phyloP scores from a whole-genome alignment of 2,888 invertebrate species.

The Lasioglossum figueresi region DNA sequence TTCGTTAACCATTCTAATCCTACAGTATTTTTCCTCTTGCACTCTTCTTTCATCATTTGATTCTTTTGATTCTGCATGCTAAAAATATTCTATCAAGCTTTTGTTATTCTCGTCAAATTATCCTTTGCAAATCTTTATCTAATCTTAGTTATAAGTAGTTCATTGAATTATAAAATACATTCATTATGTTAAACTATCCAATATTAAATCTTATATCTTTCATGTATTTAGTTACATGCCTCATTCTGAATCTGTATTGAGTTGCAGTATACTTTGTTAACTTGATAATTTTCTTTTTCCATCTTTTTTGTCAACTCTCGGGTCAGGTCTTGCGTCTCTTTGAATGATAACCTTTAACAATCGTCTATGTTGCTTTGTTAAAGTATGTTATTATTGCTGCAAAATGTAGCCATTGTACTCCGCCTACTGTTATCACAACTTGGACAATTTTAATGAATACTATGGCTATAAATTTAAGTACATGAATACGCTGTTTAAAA shows the following conservation, averaged over 20 bases:
- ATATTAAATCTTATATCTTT: slow-evolving; percentile 30
- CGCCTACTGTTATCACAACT: background rate
- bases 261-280: slow-evolving; percentile 59
- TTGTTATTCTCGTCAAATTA: slow-evolving; percentile 19
- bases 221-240: slow-evolving; percentile 58
- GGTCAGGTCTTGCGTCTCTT: slow-evolving; percentile 38
- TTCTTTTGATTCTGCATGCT: slow-evolving; percentile 28
- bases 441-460: background rate
- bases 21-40: slow-evolving; percentile 40
- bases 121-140: background rate
- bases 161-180: background rate
- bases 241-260: slow-evolving; percentile 66
- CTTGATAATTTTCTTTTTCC: slow-evolving; percentile 60
- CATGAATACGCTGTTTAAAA: background rate
- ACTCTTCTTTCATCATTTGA: slow-evolving; percentile 31
- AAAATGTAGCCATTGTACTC: slow-evolving; percentile 22
- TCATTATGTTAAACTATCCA: background rate
- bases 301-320: slow-evolving; percentile 42
- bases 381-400: slow-evolving; percentile 13
- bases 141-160: slow-evolving; percentile 16
- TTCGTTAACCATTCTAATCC: slow-evolving; percentile 26
- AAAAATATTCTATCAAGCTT: slow-evolving; percentile 40
- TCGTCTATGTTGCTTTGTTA: slow-evolving; percentile 22
- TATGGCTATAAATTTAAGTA: background rate
- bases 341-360: slow-evolving; percentile 52